These are phyloP conservation scores for Chymomyza procnemis DNA, from an alignment of 2,888 invertebrate species.

Conservation along the genomic window DNA sequence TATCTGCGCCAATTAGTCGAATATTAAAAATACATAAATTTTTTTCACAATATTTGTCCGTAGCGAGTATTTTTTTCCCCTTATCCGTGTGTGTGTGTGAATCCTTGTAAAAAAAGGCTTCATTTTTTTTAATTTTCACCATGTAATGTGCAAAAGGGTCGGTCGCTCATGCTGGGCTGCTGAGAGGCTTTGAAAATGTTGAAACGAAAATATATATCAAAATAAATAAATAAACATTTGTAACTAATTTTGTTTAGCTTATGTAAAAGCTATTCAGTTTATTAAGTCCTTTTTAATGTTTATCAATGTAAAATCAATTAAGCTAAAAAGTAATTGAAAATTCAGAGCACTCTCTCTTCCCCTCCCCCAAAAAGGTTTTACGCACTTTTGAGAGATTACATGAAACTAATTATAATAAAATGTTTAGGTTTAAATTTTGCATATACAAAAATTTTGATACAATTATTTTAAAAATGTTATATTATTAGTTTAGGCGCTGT, in stretches of 20 bases:
- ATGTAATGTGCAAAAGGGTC: not conserved
- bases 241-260: not conserved
- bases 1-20: constrained; percentile 66
- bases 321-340: not conserved
- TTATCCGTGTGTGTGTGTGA: not conserved
- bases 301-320: not conserved
- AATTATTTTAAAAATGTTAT: no score
- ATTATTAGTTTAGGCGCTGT: no score
- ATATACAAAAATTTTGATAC: no score
- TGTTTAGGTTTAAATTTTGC: no score
- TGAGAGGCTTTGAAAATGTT: not conserved
- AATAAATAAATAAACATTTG: not conserved
- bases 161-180: not conserved
- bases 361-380: not conserved
- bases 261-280: not conserved
- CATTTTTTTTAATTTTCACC: not conserved
- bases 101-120: not conserved
- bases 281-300: not conserved
- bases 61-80: not conserved
- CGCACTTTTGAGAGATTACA: not conserved
- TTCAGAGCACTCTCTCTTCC: no score
- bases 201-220: not conserved
- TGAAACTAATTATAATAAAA: not conserved
- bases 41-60: constrained; percentile 35
- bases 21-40: constrained; percentile 64